Percentiles rank a stretch among this genome's conserved stretches.
These are phyloP conservation scores for Nesoenas mayeri DNA, from an alignment of 2,113 vertebrate species.

Conservation along the genomic window DNA sequence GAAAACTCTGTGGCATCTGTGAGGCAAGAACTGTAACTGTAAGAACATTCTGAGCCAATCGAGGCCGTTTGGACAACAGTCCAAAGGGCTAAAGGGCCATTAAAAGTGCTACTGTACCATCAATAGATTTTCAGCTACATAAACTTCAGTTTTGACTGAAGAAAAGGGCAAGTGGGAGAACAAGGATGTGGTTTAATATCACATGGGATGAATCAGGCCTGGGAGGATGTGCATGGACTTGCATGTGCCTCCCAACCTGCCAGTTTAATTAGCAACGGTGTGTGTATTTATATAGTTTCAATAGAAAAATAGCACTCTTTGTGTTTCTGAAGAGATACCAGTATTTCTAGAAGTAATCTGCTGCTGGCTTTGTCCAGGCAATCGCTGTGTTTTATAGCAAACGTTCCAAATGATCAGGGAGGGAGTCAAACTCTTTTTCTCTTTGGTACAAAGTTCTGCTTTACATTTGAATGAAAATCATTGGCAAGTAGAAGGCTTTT, in stretches of 20 bases:
- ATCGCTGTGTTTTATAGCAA: background rate
- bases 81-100: background rate
- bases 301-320: background rate
- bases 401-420: background rate
- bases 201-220: background rate
- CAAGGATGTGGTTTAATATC: background rate
- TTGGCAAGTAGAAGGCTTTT: background rate
- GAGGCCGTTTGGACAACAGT: background rate
- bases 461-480: background rate
- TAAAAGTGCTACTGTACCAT: background rate
- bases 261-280: background rate
- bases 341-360: background rate
- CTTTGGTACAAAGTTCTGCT: background rate
- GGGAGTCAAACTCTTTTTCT: background rate
- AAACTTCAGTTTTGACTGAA: background rate
- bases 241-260: background rate
- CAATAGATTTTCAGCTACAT: background rate
- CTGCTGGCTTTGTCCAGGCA: background rate
- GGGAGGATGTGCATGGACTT: background rate
- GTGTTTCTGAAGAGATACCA: background rate
- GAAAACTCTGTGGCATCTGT: background rate
- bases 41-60: background rate
- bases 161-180: background rate
- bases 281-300: background rate
- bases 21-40: background rate